Evolutionary conservation across 1,140 invertebrate genomes (phyloP).

Genomic region (Panulirus ornatus): DNA sequence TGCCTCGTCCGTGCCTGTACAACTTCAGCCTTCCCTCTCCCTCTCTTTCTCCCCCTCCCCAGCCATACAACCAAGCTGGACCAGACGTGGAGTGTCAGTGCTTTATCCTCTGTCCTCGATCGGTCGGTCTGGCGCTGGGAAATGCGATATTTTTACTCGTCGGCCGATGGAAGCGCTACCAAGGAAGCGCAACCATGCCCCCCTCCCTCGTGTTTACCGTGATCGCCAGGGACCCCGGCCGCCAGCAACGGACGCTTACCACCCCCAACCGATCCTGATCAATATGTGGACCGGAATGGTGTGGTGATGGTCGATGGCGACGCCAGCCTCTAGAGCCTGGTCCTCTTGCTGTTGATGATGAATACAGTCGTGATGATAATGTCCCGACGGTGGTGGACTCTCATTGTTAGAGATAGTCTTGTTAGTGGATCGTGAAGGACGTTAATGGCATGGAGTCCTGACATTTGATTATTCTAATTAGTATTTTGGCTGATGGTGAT

Average conservation of each 20-base stretch:
- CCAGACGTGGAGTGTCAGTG: no score
- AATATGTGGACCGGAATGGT: neutral
- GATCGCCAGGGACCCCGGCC: neutral
- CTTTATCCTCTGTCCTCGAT: neutral
- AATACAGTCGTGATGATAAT: neutral
- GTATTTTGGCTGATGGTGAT: neutral
- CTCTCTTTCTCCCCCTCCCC: neutral
- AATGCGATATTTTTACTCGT: no score
- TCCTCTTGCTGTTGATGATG: neutral
- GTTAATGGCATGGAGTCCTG: conserved; percentile 8
- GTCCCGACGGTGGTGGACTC: neutral
- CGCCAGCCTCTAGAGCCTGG: neutral
- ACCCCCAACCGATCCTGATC: no score
- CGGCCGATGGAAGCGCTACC: no score
- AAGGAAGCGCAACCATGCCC: no score
- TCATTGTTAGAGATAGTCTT: neutral
- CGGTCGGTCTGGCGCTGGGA: no score
- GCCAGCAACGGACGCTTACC: no score
- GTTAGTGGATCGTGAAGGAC: neutral
- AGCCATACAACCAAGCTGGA: neutral
- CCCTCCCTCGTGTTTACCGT: neutral
- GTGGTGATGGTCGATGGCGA: no score
- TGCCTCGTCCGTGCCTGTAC: neutral
- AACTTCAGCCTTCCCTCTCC: neutral
- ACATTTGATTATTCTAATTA: neutral